These are phyloP conservation scores for Cantharis rustica DNA, from an alignment of 2,888 invertebrate genomes.

Conservation along the genomic window DNA sequence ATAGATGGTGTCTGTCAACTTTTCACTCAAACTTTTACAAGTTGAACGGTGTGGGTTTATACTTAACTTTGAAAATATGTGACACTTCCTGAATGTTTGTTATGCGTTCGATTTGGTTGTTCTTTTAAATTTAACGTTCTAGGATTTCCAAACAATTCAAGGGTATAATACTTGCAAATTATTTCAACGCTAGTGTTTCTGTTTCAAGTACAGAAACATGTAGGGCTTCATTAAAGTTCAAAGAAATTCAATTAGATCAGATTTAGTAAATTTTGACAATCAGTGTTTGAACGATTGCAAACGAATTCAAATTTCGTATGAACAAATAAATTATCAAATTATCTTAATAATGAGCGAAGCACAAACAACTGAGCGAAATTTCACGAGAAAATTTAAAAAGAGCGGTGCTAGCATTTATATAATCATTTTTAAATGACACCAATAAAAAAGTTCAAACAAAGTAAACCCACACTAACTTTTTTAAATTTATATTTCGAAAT, in stretches of 20 bases:
- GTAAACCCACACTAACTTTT: neutral
- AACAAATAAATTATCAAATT: too few species aligned
- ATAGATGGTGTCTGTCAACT: conserved; percentile 19
- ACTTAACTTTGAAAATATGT: neutral
- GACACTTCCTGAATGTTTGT: neutral
- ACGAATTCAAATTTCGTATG: too few species aligned
- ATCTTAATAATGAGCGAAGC: too few species aligned
- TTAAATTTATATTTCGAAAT: too few species aligned
- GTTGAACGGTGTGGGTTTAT: neutral
- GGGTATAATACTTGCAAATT: neutral
- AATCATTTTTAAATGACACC: neutral
- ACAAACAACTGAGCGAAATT: too few species aligned
- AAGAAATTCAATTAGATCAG: neutral
- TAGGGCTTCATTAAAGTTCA: neutral
- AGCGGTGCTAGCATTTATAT: neutral
- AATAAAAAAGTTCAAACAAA: neutral
- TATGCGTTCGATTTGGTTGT: too few species aligned
- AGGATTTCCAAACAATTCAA: neutral
- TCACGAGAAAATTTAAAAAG: neutral
- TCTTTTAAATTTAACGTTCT: too few species aligned
- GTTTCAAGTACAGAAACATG: too few species aligned
- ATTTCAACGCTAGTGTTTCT: neutral
- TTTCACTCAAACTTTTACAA: conserved; percentile 5
- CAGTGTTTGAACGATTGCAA: too few species aligned
- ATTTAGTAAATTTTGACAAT: too few species aligned